Percentiles rank a stretch among this genome's conserved stretches.
Conservation (phyloP, 1,140 invertebrate species). For the Araneus ventricosus region DNA sequence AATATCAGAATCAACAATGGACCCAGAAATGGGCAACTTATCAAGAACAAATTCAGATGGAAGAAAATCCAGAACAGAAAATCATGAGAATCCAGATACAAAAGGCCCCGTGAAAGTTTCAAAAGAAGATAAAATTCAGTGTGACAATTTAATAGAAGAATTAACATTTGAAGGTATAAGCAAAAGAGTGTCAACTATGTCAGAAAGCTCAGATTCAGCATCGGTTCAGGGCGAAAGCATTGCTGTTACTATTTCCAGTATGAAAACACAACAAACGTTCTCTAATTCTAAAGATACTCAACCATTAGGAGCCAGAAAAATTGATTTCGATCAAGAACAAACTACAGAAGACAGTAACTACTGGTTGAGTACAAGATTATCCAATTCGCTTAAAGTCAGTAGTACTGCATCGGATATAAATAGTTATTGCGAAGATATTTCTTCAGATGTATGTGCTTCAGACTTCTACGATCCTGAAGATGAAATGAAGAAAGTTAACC, state of each 20-base stretch:
- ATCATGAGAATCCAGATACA: background rate
- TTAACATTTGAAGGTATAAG: constrained; percentile 57
- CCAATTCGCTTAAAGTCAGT: background rate
- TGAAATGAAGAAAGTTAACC: constrained; percentile 54
- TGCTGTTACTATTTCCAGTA: constrained; percentile 58
- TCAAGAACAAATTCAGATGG: background rate
- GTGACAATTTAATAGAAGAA: constrained; percentile 72
- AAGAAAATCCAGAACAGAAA: background rate
- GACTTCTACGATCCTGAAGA: constrained; percentile 31
- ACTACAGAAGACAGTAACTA: constrained; percentile 17
- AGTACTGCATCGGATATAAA: background rate
- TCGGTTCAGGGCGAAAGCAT: constrained; percentile 41
- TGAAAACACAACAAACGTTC: background rate
- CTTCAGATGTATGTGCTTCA: constrained; percentile 13
- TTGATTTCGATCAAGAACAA: background rate
- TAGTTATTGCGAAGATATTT: background rate
- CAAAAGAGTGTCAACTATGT: constrained; percentile 40
- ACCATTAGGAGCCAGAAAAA: background rate
- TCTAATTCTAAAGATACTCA: background rate
- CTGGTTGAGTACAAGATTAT: background rate
- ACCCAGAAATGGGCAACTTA: background rate
- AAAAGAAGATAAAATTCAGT: constrained; percentile 72
- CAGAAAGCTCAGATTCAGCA: constrained; percentile 17
- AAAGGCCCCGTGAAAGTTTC: background rate
- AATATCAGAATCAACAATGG: constrained; percentile 34